Conservation (phyloP, 2,113 vertebrate genomes). For the Polypterus senegalus region DNA sequence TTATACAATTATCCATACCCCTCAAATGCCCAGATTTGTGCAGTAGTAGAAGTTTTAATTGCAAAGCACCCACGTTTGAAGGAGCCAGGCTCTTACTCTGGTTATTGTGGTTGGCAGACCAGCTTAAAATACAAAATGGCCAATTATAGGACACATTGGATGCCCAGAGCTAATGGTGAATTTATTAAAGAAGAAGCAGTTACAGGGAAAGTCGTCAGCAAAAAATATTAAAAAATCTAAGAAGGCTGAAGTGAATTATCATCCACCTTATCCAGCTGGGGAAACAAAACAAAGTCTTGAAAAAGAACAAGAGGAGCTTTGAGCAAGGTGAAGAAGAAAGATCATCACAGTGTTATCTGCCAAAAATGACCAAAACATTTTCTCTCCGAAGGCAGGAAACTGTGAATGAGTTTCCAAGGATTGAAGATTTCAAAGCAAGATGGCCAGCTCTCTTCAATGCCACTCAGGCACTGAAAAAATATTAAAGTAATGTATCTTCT, state of each 20-base stretch:
- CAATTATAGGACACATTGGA: constrained; percentile 8
- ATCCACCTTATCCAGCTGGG: constrained; percentile 15
- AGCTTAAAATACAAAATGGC: constrained; percentile 8
- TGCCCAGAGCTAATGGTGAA: constrained; percentile 16
- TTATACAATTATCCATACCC: too few relatives aligned
- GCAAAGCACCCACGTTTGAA: constrained; percentile 15
- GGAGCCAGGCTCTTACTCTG: constrained; percentile 11
- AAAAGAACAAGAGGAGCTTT: constrained; percentile 16
- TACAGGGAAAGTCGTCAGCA: neutral
- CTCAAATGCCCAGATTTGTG: constrained; percentile 11
- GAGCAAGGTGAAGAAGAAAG: constrained; percentile 16
- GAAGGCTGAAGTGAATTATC: constrained; percentile 16
- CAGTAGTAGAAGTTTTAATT: constrained; percentile 14
- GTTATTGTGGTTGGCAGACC: constrained; percentile 9
- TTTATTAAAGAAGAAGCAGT: constrained; percentile 9
- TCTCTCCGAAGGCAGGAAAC: constrained; percentile 10
- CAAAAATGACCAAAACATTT: constrained; percentile 20
- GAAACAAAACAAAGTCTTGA: constrained; percentile 16
- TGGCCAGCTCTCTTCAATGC: constrained; percentile 2
- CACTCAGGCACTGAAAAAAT: too few relatives aligned
- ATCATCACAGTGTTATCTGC: constrained; percentile 14
- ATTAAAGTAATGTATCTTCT: too few relatives aligned
- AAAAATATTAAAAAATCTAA: constrained; percentile 13
- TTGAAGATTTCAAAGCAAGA: constrained; percentile 8
- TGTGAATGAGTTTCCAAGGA: constrained; percentile 2